Evolutionary conservation across 2,888 invertebrate genomes (phyloP).

Genomic region (Aradus depressus): DNA sequence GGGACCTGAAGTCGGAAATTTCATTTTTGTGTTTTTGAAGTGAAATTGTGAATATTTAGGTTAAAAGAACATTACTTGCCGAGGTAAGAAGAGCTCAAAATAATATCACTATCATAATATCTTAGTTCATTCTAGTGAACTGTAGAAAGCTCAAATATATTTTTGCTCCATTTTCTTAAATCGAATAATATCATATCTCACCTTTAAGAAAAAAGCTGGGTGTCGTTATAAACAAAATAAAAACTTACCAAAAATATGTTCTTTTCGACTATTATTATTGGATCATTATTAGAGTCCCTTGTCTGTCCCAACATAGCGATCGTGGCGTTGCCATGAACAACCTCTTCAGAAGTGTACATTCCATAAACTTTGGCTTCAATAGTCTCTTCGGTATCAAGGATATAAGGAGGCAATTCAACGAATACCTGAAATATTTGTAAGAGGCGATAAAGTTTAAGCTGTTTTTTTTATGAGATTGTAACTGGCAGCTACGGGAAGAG

Average conservation of each 20-base stretch:
- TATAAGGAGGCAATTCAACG: constrained; percentile 35
- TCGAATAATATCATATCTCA: not conserved
- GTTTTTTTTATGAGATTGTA: too few relatives aligned
- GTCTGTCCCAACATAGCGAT: constrained; percentile 32
- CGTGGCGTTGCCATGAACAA: constrained; percentile 36
- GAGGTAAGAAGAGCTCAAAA: too few relatives aligned
- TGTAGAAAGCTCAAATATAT: not conserved
- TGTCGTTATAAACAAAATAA: not conserved
- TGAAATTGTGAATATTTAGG: too few relatives aligned
- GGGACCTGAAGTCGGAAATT: too few relatives aligned
- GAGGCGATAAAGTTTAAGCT: too few relatives aligned
- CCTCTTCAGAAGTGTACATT: constrained; percentile 35
- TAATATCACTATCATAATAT: too few relatives aligned
- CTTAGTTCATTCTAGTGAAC: too few relatives aligned
- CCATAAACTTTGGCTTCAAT: constrained; percentile 33
- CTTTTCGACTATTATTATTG: constrained; percentile 24
- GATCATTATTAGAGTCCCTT: not conserved
- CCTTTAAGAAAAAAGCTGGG: too few relatives aligned
- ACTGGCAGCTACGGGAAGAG: too few relatives aligned
- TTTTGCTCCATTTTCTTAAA: not conserved
- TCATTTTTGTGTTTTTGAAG: too few relatives aligned
- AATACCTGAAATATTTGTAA: constrained; percentile 33
- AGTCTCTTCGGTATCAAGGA: constrained; percentile 34
- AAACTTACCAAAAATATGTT: constrained; percentile 30
- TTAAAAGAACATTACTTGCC: too few relatives aligned